These are phyloP conservation scores for Microplitis deprimator DNA, from an alignment of 2,888 invertebrate genomes.

Conservation along the genomic window DNA sequence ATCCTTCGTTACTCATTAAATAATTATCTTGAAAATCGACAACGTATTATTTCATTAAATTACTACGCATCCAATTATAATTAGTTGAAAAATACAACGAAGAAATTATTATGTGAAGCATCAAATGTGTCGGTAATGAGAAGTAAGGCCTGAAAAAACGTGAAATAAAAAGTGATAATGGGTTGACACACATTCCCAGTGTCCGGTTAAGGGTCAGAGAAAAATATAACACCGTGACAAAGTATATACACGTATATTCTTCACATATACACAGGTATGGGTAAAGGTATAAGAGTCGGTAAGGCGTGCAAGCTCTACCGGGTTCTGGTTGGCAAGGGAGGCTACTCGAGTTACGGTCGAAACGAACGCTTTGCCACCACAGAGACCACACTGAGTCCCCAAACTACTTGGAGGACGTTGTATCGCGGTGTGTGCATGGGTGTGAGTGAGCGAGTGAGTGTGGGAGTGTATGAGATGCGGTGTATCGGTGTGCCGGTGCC, in stretches of 20 bases:
- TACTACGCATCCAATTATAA: neutral
- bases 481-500: slow-evolving; percentile 19
- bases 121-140: too few species aligned
- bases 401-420: slow-evolving; percentile 36
- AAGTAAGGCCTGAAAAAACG: too few species aligned
- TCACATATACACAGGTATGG: neutral
- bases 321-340: slow-evolving; percentile 1
- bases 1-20: slow-evolving; percentile 10
- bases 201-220: slow-evolving; percentile 20
- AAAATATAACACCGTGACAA: slow-evolving; percentile 11
- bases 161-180: neutral
- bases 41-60: neutral
- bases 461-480: neutral
- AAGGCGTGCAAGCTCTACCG: slow-evolving; percentile 14
- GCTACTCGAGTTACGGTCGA: slow-evolving; percentile 23
- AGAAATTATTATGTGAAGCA: too few species aligned
- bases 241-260: neutral
- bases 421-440: neutral
- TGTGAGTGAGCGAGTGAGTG: neutral
- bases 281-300: slow-evolving; percentile 4
- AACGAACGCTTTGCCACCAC: slow-evolving; percentile 37
- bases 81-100: too few species aligned
- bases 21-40: neutral
- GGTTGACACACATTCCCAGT: neutral
- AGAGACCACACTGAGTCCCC: slow-evolving; percentile 41